phyloP scores from a whole-genome alignment of 2,888 invertebrate species.

The Cheilosia scutellata region DNA sequence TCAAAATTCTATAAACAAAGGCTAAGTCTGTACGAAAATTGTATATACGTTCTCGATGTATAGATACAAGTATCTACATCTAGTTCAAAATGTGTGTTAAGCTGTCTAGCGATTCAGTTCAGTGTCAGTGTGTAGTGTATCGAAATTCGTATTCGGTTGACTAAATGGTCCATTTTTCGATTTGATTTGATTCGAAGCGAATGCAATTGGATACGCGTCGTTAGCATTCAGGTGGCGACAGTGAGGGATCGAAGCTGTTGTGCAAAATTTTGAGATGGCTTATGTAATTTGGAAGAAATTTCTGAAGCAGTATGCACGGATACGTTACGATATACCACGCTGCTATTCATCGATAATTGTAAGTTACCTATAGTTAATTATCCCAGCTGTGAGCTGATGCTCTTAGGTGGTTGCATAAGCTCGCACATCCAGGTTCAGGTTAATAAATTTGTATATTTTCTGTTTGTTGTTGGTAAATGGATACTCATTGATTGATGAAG shows the following conservation, averaged over 20 bases:
- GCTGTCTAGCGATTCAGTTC: constrained; percentile 42
- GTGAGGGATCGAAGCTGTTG: constrained; percentile 19
- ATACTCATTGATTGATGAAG: constrained; percentile 57
- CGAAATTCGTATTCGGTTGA: constrained; percentile 27
- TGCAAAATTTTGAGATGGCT: constrained; percentile 79
- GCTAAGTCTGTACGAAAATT: neutral
- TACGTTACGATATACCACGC: constrained; percentile 79
- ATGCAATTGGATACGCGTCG: constrained; percentile 50
- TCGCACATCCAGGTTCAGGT: constrained; percentile 37
- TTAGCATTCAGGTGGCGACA: constrained; percentile 23
- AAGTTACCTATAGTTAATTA: constrained; percentile 71
- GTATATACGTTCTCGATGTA: constrained; percentile 9
- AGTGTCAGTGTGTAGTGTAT: constrained; percentile 47
- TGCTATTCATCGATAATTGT: constrained; percentile 77
- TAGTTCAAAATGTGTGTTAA: constrained; percentile 41
- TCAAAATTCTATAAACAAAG: constrained; percentile 26
- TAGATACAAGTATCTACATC: neutral
- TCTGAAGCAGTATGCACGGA: constrained; percentile 82
- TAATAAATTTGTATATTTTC: constrained; percentile 45
- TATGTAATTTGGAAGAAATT: constrained; percentile 83
- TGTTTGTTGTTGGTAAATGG: constrained; percentile 17
- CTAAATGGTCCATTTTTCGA: constrained; percentile 17
- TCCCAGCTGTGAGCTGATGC: constrained; percentile 23
- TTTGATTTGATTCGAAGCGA: constrained; percentile 17
- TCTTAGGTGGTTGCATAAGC: constrained; percentile 42